These are phyloP conservation scores for Chymomyza fuscimana DNA, from an alignment of 2,888 invertebrate species.

Conservation along the genomic window DNA sequence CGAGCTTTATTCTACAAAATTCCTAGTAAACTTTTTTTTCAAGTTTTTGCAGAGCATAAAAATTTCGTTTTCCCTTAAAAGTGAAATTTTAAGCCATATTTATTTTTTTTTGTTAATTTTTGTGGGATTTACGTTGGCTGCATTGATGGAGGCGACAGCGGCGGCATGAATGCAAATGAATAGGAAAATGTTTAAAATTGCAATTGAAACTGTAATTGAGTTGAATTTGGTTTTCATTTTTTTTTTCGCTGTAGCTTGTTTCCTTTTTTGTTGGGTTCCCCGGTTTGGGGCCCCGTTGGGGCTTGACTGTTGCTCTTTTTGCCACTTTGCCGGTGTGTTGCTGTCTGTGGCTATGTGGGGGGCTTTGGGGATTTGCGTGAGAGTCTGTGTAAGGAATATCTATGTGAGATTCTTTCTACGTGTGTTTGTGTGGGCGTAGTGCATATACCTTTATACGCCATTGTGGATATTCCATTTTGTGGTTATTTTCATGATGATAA, in stretches of 20 bases:
- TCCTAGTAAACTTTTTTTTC: not conserved
- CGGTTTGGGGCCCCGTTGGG: not conserved
- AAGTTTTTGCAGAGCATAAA: not conserved
- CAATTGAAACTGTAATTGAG: conserved; percentile 54
- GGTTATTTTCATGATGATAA: conserved; percentile 28
- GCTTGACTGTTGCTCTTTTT: conserved; percentile 10
- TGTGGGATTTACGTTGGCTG: not conserved
- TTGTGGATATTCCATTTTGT: conserved; percentile 29
- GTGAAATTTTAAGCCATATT: not conserved
- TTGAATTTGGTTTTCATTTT: conserved; percentile 32
- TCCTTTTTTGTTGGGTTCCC: no score
- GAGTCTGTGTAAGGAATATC: not conserved
- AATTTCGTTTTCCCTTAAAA: not conserved
- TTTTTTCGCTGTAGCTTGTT: not conserved
- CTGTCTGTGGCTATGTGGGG: not conserved
- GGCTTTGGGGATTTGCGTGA: conserved; percentile 4
- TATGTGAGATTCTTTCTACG: not conserved
- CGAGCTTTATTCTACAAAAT: no score
- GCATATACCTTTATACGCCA: not conserved
- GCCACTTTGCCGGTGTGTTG: conserved; percentile 4
- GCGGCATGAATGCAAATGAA: conserved; percentile 48
- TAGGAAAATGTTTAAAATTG: conserved; percentile 48
- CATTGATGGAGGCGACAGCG: conserved; percentile 1
- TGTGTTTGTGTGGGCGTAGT: not conserved
- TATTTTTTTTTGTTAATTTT: conserved; percentile 16